A percentile compares a stretch with the other conserved stretches of the same genome.
Conservation (phyloP, 2,888 invertebrate genomes). For the Unio delphinus region DNA sequence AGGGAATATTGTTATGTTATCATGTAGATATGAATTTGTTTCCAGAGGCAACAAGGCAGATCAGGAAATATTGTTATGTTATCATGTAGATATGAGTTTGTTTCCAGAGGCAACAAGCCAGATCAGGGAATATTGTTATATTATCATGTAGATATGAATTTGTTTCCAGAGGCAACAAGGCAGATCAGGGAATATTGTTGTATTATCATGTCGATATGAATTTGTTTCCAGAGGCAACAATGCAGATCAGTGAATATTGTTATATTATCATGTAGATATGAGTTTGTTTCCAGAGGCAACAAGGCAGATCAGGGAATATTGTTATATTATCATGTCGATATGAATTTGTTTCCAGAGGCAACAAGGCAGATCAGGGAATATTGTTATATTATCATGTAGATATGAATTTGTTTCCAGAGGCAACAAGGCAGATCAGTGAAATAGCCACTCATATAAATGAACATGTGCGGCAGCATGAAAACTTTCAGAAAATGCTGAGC, state of each 20-base stretch:
- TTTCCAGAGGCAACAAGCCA: slow-evolving; percentile 78
- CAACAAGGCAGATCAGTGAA: slow-evolving; percentile 79
- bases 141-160: neutral
- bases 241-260: slow-evolving; percentile 39
- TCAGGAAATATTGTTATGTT: slow-evolving; percentile 72
- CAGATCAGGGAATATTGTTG: slow-evolving; percentile 76
- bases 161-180: slow-evolving; percentile 77
- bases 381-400: neutral
- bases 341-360: slow-evolving; percentile 74
- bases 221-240: slow-evolving; percentile 74
- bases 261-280: neutral
- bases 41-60: slow-evolving; percentile 79
- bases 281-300: slow-evolving; percentile 76
- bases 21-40: neutral
- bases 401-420: slow-evolving; percentile 73
- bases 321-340: neutral
- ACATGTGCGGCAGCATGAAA: slow-evolving; percentile 79
- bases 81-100: neutral
- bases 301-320: slow-evolving; percentile 77
- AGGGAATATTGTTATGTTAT: slow-evolving; percentile 70
- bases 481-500: slow-evolving; percentile 79
- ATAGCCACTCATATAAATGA: slow-evolving; percentile 82
- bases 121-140: slow-evolving; percentile 74
- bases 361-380: slow-evolving; percentile 78
- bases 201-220: neutral